Evolutionary conservation across 23 tunicate species (phyloP).

Genomic region (Oikopleura dioica): DNA sequence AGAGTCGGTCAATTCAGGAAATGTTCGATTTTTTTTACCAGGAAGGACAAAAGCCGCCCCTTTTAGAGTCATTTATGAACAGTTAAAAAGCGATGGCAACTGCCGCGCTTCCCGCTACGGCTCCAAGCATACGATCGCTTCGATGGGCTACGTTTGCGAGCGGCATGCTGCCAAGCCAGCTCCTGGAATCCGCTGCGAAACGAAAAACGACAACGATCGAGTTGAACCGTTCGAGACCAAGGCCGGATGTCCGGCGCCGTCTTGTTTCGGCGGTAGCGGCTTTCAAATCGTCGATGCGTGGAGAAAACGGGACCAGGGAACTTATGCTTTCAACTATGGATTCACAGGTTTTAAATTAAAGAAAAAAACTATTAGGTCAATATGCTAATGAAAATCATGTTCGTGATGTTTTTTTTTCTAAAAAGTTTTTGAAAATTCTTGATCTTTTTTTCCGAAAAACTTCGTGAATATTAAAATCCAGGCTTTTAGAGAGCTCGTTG

Average conservation of each 20-base stretch:
- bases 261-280: background rate
- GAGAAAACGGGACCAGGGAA: background rate
- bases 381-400: too few species aligned
- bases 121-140: background rate
- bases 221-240: background rate
- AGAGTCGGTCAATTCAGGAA: background rate
- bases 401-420: too few species aligned
- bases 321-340: background rate
- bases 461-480: too few species aligned
- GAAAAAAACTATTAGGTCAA: too few species aligned
- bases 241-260: background rate
- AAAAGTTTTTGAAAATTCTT: too few species aligned
- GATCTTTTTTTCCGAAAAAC: too few species aligned
- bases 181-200: background rate
- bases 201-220: background rate
- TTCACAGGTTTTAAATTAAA: too few species aligned
- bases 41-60: too few species aligned
- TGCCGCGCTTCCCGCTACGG: background rate
- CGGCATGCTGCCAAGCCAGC: background rate
- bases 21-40: too few species aligned
- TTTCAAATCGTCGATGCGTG: constrained; percentile 3
- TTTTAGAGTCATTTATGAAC: too few species aligned
- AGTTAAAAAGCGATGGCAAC: background rate
- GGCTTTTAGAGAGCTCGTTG: too few species aligned
- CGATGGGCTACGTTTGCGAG: constrained; percentile 11